Evolutionary conservation across 2,797 vertebrate species (phyloP).

Genomic region (Phalloptychus januarius): DNA sequence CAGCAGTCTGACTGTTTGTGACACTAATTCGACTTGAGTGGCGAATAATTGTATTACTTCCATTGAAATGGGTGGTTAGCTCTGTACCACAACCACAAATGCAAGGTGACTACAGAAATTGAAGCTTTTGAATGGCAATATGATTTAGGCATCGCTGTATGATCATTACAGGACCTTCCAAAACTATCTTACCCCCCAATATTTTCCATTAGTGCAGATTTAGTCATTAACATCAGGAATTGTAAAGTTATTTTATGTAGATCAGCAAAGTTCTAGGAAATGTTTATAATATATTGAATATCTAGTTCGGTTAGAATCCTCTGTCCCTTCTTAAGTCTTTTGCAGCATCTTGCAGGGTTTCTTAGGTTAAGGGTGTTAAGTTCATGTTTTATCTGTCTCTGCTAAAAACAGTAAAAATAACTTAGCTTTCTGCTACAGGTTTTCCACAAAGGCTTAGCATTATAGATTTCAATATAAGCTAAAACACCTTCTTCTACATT

Average conservation of each 20-base stretch:
- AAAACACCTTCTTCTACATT: background rate
- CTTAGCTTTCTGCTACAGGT: background rate
- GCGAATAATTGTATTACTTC: slow-evolving; percentile 67
- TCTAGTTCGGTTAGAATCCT: background rate
- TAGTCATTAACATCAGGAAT: background rate
- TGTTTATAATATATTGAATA: background rate
- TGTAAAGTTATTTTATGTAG: background rate
- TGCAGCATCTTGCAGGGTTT: background rate
- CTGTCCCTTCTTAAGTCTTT: background rate
- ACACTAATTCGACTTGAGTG: slow-evolving; percentile 69
- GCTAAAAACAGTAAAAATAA: background rate
- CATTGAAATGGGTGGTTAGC: slow-evolving; percentile 59
- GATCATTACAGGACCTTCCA: slow-evolving; percentile 5
- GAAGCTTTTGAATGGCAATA: slow-evolving; percentile 44
- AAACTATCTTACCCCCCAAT: background rate
- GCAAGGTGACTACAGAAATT: slow-evolving; percentile 49
- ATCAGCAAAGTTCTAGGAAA: background rate
- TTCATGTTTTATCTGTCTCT: background rate
- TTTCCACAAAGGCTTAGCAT: background rate
- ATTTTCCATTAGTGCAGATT: background rate
- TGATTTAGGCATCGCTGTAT: slow-evolving; percentile 55
- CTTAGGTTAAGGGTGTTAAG: background rate
- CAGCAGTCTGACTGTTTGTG: slow-evolving; percentile 47
- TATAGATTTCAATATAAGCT: background rate
- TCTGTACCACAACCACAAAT: slow-evolving; percentile 55